Evolutionary conservation across 2,888 invertebrate species (phyloP), one percentile per base, ranked within the genome.

Genomic region (Leucozona laternaria): DNA sequence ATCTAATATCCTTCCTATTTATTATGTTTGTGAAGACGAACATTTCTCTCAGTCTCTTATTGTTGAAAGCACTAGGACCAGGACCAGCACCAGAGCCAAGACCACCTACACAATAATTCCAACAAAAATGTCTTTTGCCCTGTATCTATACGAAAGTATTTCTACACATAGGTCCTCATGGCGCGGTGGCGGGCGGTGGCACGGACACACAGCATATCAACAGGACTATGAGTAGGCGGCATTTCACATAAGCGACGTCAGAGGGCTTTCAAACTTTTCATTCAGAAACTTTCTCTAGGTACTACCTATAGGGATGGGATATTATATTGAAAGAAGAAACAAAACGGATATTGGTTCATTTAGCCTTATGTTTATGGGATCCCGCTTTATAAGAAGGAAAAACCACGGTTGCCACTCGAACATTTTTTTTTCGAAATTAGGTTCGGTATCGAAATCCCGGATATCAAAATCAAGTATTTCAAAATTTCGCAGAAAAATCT

Each of bases 211-310:
- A 25, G 5, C 45, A 13, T n/a, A 66, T 50, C 50, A 60, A 62
- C 62, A 64, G 6, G 48, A 20, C 34, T 4, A n/a, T 40, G 55
- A 53, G 76, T 70, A 70, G 80, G 76, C 55, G 77, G 55, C 37
- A 60, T 55, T 76, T 80, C 80, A 71, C 70, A 77, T 77, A 48
- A 50, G 28, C 70, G 62, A 66, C 11, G 25, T n/a, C 40, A 34
- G 45, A 55, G 22, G 66, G 28, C 40, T 77, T 71, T 71, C 31
- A 17, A 77, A 66, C 57, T 72, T 81, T 81, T 81, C 81, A 81
- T 81, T 81, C 81, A 81, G 64, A 50, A 78, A 77, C 48, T 50
- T 43, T 62, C n/a, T 64, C 40, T 71, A 25, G 37, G 70, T 76
- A 58, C 34, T 22, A 58, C n/a, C n/a, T n/a, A n/a, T n/a, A n/a